Conservation (phyloP, 1,140 invertebrate species). For the Platorchestia sp. region DNA sequence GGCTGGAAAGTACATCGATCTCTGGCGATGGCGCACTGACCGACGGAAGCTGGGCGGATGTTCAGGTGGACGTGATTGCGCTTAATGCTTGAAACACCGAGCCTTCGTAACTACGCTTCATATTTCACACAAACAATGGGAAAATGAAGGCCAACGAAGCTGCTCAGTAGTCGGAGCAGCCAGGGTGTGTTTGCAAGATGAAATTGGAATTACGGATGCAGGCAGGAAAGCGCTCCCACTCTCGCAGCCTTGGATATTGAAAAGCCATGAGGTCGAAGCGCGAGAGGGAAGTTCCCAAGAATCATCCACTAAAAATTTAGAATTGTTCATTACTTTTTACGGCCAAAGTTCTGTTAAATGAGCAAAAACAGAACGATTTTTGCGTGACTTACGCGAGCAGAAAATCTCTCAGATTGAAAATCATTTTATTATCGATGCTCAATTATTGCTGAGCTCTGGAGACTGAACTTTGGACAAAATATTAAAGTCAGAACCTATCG, state of each 20-base stretch:
- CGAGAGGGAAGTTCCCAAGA: not conserved
- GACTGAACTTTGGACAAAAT: not conserved
- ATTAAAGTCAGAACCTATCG: not conserved
- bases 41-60: not conserved
- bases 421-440: not conserved
- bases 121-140: not conserved
- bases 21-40: not conserved
- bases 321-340: constrained; percentile 10
- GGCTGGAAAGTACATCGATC: not conserved
- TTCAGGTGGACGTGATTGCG: not conserved
- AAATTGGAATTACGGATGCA: not conserved
- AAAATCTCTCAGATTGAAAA: not conserved
- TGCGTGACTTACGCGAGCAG: not conserved
- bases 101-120: not conserved
- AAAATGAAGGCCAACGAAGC: not conserved
- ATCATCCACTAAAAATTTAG: not conserved
- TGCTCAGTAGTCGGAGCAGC: not conserved
- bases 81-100: not conserved
- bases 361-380: constrained; percentile 9
- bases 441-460: not conserved
- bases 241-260: not conserved
- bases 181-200: not conserved
- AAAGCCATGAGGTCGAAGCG: not conserved
- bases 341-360: not conserved
- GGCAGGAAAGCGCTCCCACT: not conserved